Evolutionary conservation across 2,113 vertebrate genomes (phyloP), one percentile per base, ranked within the genome.

Genomic region (Perca flavescens): DNA sequence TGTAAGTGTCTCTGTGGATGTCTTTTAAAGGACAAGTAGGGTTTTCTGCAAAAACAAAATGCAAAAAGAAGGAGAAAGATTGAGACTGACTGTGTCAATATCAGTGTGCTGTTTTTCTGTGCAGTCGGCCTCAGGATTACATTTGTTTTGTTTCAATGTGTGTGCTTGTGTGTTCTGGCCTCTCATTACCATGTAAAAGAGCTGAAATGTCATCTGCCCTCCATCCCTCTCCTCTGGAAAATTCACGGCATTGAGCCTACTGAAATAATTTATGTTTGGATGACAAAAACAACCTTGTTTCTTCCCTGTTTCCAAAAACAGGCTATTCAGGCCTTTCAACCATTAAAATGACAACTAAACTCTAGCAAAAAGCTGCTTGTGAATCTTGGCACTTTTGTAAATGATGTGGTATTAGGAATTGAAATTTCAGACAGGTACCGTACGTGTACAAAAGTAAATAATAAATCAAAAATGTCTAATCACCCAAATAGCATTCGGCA

Each of bases 111-210:
- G 28, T 21, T 12, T 25, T 13, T 64, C 5, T 53, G 11, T n/a
- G 54, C 54, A 28, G 64, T 56, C 7, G 34, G 53, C 28, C 14
- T 64, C 28, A 50, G 14, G 13, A 52, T 71, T 49, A 25, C 49
- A 28, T 70, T 36, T 43, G 31, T 67, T 3, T 19, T 31, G 60
- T 1, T 5, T 34, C 25, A 13, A 21, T 15, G 25, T 56, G 46
- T 71, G 17, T 19, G 66, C 0, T 4, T 50, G 46, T 66, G 54
- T 68, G 47, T 53, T 56, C 21, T 77, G 85, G 67, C 73, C 60
- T 83, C 65, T 72, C 25, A 83, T 72, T 67, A 72, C 12, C 71
- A 77, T 58, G n/a, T 36, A 28, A 68, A 79, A 63, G 40, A 47
- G 66, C 4, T 74, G 62, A 81, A 53, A 63, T 63, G 17, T 19